Evolutionary conservation across 2,797 vertebrate genomes (phyloP), one percentile per base, ranked within the genome.

Genomic region (Presbytis comata): DNA sequence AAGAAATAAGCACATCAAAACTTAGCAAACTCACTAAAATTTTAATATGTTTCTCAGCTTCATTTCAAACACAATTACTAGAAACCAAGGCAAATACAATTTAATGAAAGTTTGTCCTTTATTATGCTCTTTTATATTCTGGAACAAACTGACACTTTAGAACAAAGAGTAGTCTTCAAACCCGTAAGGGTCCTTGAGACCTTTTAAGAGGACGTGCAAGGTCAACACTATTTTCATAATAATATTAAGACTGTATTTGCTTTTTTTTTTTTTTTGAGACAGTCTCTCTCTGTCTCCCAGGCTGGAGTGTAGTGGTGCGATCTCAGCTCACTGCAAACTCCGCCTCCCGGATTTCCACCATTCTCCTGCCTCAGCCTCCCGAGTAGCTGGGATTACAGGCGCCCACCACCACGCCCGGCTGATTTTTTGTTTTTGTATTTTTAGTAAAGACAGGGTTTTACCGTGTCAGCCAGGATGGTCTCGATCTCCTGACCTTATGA

Each of bases 71-170:
- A 74, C n/a, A 78, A 14, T 4, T 85, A 74, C 61, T 64, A 74
- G 74, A 91, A 91, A 84, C 44, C 46, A 91, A 88, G 46, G 36
- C 57, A 96, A 91, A 83, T 83, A 36, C 87, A 89, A 94, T 94
- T 36, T 74, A 78, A 33, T 59, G 70, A 93, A 87, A 22, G 59
- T 93, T 87, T 86, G n/a, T 70, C 10, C n/a, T 90, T 93, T 75
- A 36, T 93, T 82, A 50, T 87, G 48, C 36, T 79, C 17, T 87
- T 93, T 93, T 78, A 91, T 53, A 72, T 83, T 78, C 89, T 91
- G 13, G 8, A 93, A 83, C 80, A 93, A 72, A 87, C 30, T 75
- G n/a, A 46, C 53, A 75, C 72, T 87, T 92, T 46, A 83, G 50
- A 82, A 95, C 30, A 53, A 81, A 82, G 28, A 91, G 7, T 57